These are phyloP conservation scores for Axis porcinus DNA, from an alignment of 2,113 vertebrate species.

Conservation along the genomic window DNA sequence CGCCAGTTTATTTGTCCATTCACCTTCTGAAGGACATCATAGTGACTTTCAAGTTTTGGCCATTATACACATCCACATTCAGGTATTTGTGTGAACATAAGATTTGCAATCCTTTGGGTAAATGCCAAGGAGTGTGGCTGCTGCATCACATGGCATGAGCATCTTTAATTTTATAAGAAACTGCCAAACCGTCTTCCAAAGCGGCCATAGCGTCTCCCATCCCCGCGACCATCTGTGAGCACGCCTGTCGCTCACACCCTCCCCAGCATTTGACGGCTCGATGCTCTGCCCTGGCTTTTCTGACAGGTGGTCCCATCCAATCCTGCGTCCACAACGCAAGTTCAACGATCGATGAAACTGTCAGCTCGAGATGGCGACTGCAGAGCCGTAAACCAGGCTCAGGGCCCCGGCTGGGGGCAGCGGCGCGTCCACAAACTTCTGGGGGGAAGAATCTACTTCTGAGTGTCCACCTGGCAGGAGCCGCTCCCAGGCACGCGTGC, in stretches of 20 bases:
- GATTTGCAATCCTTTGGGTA: background rate
- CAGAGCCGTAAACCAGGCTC: fast-evolving
- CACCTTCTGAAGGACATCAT: background rate
- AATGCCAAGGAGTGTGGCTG: background rate
- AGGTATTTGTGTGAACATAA: background rate
- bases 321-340: background rate
- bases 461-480: background rate
- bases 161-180: background rate
- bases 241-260: fast-evolving
- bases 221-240: fast-evolving
- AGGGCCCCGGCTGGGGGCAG: background rate
- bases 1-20: background rate
- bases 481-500: background rate
- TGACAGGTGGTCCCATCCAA: background rate
- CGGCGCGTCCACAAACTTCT: fast-evolving
- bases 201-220: fast-evolving
- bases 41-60: too few relatives aligned
- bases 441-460: background rate
- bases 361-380: background rate
- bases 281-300: fast-evolving
- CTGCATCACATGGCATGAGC: fast-evolving
- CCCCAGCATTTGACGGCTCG: fast-evolving
- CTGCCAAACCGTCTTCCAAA: background rate
- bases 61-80: fast-evolving
- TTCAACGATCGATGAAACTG: background rate